A percentile compares a stretch with the other conserved stretches of the same genome.
Conservation (phyloP, 2,888 invertebrate species). For the Hermaeophaga mercurialis region DNA sequence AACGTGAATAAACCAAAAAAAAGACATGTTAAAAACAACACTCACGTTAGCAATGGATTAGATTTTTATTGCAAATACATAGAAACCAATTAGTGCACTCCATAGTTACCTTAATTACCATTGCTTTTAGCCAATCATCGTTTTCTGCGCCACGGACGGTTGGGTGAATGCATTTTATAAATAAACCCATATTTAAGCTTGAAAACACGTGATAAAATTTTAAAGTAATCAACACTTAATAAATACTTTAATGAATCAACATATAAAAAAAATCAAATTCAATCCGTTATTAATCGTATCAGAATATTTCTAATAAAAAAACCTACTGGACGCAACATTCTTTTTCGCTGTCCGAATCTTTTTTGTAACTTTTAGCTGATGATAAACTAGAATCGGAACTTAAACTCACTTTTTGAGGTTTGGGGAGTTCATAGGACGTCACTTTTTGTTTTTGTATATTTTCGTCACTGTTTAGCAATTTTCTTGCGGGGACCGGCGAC, state of each 20-base stretch:
- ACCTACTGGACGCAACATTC: constrained; percentile 52
- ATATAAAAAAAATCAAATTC: constrained; percentile 32
- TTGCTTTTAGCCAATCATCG: constrained; percentile 52
- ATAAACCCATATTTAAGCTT: constrained; percentile 34
- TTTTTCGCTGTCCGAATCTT: constrained; percentile 46
- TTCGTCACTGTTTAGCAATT: constrained; percentile 22
- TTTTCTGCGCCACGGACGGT: constrained; percentile 38
- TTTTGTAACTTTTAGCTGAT: constrained; percentile 14
- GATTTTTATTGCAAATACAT: constrained; percentile 46
- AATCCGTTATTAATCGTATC: constrained; percentile 39
- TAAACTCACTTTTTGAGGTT: constrained; percentile 33
- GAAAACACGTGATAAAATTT: constrained; percentile 33
- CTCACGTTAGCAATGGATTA: constrained; percentile 60
- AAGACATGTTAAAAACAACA: constrained; percentile 50
- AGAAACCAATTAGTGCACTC: constrained; percentile 45
- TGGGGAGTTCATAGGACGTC: constrained; percentile 41
- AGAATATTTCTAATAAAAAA: constrained; percentile 51
- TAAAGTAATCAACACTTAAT: constrained; percentile 36
- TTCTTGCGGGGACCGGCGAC: constrained; percentile 42
- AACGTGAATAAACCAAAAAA: constrained; percentile 13
- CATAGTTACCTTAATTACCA: constrained; percentile 57
- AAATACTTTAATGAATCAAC: constrained; percentile 45
- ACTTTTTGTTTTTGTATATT: constrained; percentile 43
- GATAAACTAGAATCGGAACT: constrained; percentile 30
- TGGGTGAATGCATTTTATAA: constrained; percentile 50